These are phyloP conservation scores for Acanthurus tractus DNA, from an alignment of 2,797 vertebrate species.

Conservation along the genomic window DNA sequence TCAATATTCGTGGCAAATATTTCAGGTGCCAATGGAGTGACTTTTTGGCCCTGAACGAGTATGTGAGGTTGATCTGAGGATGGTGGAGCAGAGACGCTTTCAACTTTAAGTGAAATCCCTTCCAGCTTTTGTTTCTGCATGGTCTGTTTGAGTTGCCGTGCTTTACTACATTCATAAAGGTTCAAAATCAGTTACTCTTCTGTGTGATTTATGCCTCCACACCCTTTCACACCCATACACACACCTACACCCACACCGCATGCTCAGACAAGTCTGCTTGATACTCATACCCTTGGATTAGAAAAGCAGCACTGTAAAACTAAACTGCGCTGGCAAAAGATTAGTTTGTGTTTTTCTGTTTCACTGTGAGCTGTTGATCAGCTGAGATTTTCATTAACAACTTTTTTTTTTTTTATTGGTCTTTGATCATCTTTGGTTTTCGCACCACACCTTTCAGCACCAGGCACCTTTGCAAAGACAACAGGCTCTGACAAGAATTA, in stretches of 20 bases:
- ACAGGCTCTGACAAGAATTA: constrained; percentile 57
- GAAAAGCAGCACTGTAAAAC: neutral
- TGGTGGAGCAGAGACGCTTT: neutral
- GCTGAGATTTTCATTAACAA: constrained; percentile 18
- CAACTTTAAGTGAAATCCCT: neutral
- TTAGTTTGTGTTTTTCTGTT: neutral
- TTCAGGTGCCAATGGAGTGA: neutral
- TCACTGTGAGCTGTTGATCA: neutral
- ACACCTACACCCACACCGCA: neutral
- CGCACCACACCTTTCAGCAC: constrained; percentile 1
- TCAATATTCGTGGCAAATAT: neutral
- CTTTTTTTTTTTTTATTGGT: constrained; percentile 2
- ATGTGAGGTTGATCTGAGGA: neutral
- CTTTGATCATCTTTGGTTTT: neutral
- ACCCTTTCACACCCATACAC: constrained; percentile 24
- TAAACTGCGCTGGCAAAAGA: neutral
- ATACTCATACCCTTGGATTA: neutral
- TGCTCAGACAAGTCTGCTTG: neutral
- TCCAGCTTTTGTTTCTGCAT: neutral
- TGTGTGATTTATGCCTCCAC: constrained; percentile 16
- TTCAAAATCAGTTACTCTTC: neutral
- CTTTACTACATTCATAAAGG: neutral
- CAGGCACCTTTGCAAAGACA: neutral
- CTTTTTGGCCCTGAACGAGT: neutral
- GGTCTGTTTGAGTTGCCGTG: constrained; percentile 2